Evolutionary conservation across 2,888 invertebrate genomes (phyloP).

Genomic region (Zygaena filipendulae): DNA sequence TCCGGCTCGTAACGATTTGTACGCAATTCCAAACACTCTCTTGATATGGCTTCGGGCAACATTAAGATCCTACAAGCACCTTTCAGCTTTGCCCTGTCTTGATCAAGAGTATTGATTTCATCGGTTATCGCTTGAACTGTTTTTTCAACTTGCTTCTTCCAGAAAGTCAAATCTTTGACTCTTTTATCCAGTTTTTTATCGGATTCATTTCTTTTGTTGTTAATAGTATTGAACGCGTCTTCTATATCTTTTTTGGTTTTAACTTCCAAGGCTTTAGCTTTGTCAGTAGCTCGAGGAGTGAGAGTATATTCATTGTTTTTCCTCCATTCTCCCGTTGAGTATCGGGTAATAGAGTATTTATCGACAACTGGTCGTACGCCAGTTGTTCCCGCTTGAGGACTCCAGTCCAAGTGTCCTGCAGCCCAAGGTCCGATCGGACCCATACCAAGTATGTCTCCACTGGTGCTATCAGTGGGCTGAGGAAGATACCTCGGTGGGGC

Average conservation of each 20-base stretch:
- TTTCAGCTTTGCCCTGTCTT: slow-evolving; percentile 72
- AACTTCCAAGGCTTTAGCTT: slow-evolving; percentile 32
- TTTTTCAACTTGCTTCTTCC: slow-evolving; percentile 76
- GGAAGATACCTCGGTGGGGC: slow-evolving; percentile 52
- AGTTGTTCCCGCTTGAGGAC: slow-evolving; percentile 76
- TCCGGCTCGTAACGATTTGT: slow-evolving; percentile 79
- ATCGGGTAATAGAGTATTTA: slow-evolving; percentile 80
- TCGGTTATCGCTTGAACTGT: slow-evolving; percentile 71
- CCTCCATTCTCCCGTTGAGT: slow-evolving; percentile 80
- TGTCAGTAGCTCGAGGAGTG: slow-evolving; percentile 36
- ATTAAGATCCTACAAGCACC: slow-evolving; percentile 74
- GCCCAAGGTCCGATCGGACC: slow-evolving; percentile 76
- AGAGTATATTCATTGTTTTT: slow-evolving; percentile 65
- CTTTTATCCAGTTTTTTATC: slow-evolving; percentile 32
- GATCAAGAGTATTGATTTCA: slow-evolving; percentile 74
- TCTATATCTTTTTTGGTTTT: slow-evolving; percentile 34
- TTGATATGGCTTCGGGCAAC: slow-evolving; percentile 76
- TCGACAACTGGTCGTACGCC: slow-evolving; percentile 82
- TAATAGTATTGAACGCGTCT: slow-evolving; percentile 69
- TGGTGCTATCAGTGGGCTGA: slow-evolving; percentile 47
- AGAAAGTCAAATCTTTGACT: slow-evolving; percentile 61
- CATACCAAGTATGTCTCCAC: slow-evolving; percentile 52
- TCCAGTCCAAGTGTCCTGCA: slow-evolving; percentile 79
- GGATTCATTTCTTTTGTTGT: slow-evolving; percentile 59
- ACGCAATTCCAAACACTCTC: slow-evolving; percentile 78